A percentile compares a stretch with the other conserved stretches of the same genome.
These are phyloP conservation scores for Drosophila punjabiensis DNA, from an alignment of 1,140 invertebrate species.

Conservation along the genomic window DNA sequence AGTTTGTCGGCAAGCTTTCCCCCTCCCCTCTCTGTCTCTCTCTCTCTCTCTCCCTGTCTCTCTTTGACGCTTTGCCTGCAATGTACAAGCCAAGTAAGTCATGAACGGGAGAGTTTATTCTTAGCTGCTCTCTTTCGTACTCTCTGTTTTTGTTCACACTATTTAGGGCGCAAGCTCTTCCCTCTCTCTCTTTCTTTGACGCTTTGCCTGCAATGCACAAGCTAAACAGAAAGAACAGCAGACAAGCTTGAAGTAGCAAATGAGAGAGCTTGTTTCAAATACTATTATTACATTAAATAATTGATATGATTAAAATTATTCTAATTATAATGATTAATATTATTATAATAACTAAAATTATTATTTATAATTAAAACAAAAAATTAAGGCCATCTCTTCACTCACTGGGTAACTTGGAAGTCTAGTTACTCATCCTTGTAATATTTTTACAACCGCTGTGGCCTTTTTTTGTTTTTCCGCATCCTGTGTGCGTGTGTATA, in stretches of 20 bases:
- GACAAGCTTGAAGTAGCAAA: too few species aligned
- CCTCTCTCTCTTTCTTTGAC: too few species aligned
- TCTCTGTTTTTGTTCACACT: too few species aligned
- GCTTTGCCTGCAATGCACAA: too few species aligned
- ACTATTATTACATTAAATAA: neutral
- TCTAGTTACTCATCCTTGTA: neutral
- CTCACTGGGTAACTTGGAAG: neutral
- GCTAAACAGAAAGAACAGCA: too few species aligned
- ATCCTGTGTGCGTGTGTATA: conserved; percentile 24
- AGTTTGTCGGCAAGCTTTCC: too few species aligned
- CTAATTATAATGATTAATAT: neutral
- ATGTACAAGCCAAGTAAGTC: neutral
- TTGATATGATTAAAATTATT: neutral
- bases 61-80: neutral
- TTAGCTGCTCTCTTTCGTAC: too few species aligned
- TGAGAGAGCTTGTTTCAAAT: neutral
- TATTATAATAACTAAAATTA: neutral
- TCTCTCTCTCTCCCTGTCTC: too few species aligned
- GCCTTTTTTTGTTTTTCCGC: conserved; percentile 23
- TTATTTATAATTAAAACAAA: neutral
- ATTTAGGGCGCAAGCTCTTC: too few species aligned
- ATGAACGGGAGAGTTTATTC: too few species aligned
- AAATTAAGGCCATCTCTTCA: neutral
- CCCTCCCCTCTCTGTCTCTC: too few species aligned
- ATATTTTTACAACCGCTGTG: conserved; percentile 13